These are phyloP conservation scores for Lottia gigantea DNA, from an alignment of 2,888 invertebrate species.

Conservation along the genomic window DNA sequence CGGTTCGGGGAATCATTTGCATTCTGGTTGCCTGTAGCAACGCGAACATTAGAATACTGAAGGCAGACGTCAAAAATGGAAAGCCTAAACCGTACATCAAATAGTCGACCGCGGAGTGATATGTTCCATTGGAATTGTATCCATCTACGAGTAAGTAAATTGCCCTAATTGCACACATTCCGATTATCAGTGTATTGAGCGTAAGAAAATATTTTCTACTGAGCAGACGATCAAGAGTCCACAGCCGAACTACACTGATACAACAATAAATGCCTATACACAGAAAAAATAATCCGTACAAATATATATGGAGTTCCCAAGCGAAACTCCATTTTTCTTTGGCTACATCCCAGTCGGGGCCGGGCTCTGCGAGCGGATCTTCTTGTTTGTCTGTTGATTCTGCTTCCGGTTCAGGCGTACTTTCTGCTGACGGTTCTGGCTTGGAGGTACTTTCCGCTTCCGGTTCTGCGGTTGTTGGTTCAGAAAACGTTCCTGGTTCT, in stretches of 20 bases:
- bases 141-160: conserved; percentile 92
- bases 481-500: conserved; percentile 17
- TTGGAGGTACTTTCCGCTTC: background rate
- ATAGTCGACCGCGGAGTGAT: conserved; percentile 81
- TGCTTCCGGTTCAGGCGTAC: conserved; percentile 27
- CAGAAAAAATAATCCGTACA: conserved; percentile 86
- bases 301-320: conserved; percentile 91
- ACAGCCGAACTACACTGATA: conserved; percentile 86
- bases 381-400: conserved; percentile 20
- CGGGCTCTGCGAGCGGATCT: conserved; percentile 47
- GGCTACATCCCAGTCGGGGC: conserved; percentile 60
- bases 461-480: conserved; percentile 20
- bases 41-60: conserved; percentile 87
- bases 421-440: conserved; percentile 14
- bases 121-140: conserved; percentile 85
- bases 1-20: conserved; percentile 65
- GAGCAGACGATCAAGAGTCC: conserved; percentile 86
- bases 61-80: conserved; percentile 88
- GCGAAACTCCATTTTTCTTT: conserved; percentile 75
- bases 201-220: conserved; percentile 89
- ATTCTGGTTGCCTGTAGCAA: conserved; percentile 81
- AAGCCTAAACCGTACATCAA: conserved; percentile 86
- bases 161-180: conserved; percentile 80
- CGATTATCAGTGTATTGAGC: conserved; percentile 83
- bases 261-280: conserved; percentile 86